phyloP scores from a whole-genome alignment of 2,797 vertebrate species.

The Fratercula arctica region DNA sequence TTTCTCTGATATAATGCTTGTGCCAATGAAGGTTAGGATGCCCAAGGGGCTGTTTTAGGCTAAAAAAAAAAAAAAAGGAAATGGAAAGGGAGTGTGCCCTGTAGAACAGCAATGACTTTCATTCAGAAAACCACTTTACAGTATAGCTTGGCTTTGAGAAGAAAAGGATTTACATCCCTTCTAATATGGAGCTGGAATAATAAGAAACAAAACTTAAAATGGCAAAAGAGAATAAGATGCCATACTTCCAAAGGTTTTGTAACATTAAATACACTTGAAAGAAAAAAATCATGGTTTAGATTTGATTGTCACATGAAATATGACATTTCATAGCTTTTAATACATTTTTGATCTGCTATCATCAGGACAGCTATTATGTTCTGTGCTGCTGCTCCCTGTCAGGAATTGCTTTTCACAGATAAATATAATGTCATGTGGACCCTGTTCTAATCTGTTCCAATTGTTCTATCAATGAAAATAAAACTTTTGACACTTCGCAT shows the following conservation, averaged over 20 bases:
- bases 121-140: conserved; percentile 17
- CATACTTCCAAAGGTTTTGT: not conserved
- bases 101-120: not conserved
- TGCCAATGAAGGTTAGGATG: conserved; percentile 13
- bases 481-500: conserved; percentile 39
- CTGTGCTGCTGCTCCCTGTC: not conserved
- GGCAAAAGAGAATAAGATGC: not conserved
- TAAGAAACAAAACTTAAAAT: not conserved
- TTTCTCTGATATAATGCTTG: not conserved
- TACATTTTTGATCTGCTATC: conserved; percentile 53
- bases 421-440: conserved; percentile 55
- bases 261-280: not conserved
- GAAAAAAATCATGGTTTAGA: conserved; percentile 34
- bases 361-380: conserved; percentile 30
- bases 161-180: not conserved
- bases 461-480: conserved; percentile 65
- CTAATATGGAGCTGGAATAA: not conserved
- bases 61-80: not conserved
- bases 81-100: not conserved
- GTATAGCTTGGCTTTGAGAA: not conserved
- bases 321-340: conserved; percentile 51
- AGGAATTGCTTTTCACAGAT: conserved; percentile 57
- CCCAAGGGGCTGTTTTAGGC: conserved; percentile 51
- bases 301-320: conserved; percentile 26
- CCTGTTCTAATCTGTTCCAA: conserved; percentile 65